A percentile compares a stretch with the other conserved stretches of the same genome.
phyloP scores from a whole-genome alignment of 2,797 vertebrate genomes.

The Meriones psammophilus region DNA sequence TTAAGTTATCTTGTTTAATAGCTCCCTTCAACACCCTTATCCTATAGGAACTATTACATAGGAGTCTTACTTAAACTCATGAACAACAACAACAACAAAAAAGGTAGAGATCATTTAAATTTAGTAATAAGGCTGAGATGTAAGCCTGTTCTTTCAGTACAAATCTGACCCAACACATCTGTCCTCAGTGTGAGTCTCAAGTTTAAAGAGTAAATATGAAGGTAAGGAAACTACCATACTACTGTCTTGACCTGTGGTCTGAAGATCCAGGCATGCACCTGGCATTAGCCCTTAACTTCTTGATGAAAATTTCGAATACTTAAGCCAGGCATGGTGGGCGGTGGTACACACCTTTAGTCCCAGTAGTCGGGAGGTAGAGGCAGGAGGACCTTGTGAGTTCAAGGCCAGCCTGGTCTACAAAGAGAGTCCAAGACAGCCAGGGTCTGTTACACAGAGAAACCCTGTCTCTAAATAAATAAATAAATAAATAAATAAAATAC shows the following conservation, averaged over 20 bases:
- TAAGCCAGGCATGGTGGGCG: too few species aligned
- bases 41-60: too few species aligned
- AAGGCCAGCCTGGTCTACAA: too few species aligned
- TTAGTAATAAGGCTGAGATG: not conserved
- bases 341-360: too few species aligned
- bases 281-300: not conserved
- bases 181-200: not conserved
- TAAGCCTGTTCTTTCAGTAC: not conserved
- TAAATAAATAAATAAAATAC: too few species aligned
- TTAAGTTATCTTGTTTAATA: not conserved
- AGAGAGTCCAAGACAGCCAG: too few species aligned
- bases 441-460: too few species aligned
- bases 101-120: not conserved
- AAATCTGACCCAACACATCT: not conserved
- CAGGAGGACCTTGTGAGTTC: too few species aligned
- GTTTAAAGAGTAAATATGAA: slow-evolving; percentile 25
- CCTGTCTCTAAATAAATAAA: too few species aligned
- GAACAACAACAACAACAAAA: not conserved
- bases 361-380: too few species aligned
- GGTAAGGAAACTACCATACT: not conserved
- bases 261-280: not conserved
- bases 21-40: not conserved
- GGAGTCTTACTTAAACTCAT: not conserved
- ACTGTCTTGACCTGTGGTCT: not conserved
- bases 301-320: not conserved